These are phyloP conservation scores for Pocillopora damicornis DNA, from an alignment of 64 coral and sea anemone genomes.

Conservation along the genomic window DNA sequence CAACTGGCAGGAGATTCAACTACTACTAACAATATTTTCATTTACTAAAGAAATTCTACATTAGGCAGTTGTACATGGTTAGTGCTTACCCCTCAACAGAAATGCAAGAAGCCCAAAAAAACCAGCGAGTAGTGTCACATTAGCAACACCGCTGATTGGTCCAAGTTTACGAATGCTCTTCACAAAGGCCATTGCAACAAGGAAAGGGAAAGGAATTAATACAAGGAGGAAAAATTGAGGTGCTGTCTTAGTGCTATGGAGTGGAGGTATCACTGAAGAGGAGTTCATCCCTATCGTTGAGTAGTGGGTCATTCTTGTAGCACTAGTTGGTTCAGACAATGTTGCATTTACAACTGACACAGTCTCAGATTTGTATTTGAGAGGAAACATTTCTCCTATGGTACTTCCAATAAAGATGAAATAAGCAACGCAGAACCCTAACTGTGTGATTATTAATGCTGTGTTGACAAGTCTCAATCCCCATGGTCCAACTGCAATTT, in stretches of 20 bases:
- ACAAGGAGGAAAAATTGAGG: constrained; percentile 68
- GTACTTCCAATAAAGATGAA: constrained; percentile 99
- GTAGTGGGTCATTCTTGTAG: background rate
- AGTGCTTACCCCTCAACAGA: constrained; percentile 57
- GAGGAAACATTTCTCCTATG: constrained; percentile 81
- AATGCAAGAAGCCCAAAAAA: constrained; percentile 77
- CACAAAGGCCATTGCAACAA: constrained; percentile 76
- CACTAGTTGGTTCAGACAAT: background rate
- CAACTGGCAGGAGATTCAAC: no score
- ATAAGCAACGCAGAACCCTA: constrained; percentile 93
- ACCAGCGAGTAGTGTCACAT: constrained; percentile 71
- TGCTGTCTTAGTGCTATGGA: constrained; percentile 31
- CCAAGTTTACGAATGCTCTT: constrained; percentile 85
- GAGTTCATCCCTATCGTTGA: constrained; percentile 23
- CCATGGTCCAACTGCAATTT: constrained; percentile 90
- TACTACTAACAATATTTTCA: no score
- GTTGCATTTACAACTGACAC: constrained; percentile 16
- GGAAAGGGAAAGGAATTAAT: constrained; percentile 78
- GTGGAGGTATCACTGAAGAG: constrained; percentile 20
- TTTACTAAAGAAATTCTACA: no score
- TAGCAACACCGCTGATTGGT: constrained; percentile 86
- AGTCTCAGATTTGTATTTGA: background rate
- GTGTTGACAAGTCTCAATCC: constrained; percentile 82
- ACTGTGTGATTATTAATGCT: constrained; percentile 82
- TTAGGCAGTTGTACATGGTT: no score